Percentiles rank a stretch among this genome's conserved stretches.
These are phyloP conservation scores for Araneus ventricosus DNA, from an alignment of 1,140 invertebrate genomes.

Conservation along the genomic window DNA sequence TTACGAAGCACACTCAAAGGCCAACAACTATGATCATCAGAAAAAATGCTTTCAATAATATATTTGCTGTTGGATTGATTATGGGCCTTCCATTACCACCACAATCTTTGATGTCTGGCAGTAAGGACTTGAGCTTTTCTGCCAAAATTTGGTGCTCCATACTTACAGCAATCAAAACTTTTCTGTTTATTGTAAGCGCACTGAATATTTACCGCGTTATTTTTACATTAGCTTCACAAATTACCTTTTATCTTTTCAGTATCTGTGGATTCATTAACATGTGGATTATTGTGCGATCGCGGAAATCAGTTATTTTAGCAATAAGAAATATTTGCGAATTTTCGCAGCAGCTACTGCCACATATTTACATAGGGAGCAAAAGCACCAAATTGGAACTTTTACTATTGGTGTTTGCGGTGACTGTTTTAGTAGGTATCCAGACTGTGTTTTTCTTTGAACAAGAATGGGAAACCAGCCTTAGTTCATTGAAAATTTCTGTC, in stretches of 20 bases:
- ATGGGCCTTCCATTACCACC: constrained; percentile 31
- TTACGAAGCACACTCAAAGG: neutral
- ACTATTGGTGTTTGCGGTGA: neutral
- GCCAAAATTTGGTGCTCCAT: constrained; percentile 28
- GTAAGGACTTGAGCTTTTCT: neutral
- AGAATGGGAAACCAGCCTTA: neutral
- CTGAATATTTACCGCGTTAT: neutral
- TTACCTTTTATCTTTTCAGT: neutral
- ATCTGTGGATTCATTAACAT: constrained; percentile 48
- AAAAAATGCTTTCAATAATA: constrained; percentile 26
- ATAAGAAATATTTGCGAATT: neutral
- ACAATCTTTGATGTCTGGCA: neutral
- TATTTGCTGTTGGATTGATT: neutral
- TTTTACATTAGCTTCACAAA: neutral
- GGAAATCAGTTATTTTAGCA: neutral
- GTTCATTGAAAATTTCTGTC: neutral
- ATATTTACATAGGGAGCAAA: neutral
- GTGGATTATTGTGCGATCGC: neutral
- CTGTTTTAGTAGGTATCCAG: neutral
- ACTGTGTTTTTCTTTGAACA: constrained; percentile 1
- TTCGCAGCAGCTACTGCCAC: neutral
- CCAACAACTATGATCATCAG: neutral
- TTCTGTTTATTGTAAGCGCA: neutral
- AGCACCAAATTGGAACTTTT: constrained; percentile 8
- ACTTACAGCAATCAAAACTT: neutral